These are phyloP conservation scores for Eudasyphora cyanicolor DNA, from an alignment of 2,888 invertebrate species.

Conservation along the genomic window DNA sequence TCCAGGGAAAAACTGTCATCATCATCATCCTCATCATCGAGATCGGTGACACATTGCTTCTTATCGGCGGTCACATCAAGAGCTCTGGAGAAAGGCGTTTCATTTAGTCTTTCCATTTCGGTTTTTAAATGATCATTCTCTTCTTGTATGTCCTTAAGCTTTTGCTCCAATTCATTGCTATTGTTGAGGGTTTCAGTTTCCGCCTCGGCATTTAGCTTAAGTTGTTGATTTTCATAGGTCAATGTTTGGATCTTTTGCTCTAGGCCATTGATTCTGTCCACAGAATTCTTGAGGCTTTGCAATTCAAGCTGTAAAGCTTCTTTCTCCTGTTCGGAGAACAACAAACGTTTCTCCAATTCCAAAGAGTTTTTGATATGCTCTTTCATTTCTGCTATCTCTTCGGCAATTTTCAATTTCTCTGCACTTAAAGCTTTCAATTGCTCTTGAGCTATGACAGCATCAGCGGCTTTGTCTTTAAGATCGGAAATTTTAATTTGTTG, in stretches of 20 bases:
- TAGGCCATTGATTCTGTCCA: slow-evolving; percentile 61
- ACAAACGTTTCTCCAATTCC: slow-evolving; percentile 72
- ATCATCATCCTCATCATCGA: slow-evolving; percentile 72
- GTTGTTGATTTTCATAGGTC: slow-evolving; percentile 73
- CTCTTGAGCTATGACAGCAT: slow-evolving; percentile 65
- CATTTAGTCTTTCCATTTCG: slow-evolving; percentile 71
- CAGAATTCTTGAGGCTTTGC: slow-evolving; percentile 57
- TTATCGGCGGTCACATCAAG: slow-evolving; percentile 72
- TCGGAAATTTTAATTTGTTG: slow-evolving; percentile 61
- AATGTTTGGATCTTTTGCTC: slow-evolving; percentile 73
- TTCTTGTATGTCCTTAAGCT: slow-evolving; percentile 69
- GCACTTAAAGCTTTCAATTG: slow-evolving; percentile 65
- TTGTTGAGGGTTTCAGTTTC: slow-evolving; percentile 72
- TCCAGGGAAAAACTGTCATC: slow-evolving; percentile 68
- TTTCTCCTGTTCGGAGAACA: slow-evolving; percentile 73
- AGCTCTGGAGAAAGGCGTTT: slow-evolving; percentile 72
- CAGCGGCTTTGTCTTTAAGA: slow-evolving; percentile 65
- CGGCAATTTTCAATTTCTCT: slow-evolving; percentile 63
- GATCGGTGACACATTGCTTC: slow-evolving; percentile 76
- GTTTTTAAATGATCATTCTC: slow-evolving; percentile 72
- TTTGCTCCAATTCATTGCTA: slow-evolving; percentile 72
- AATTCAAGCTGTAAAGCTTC: slow-evolving; percentile 74
- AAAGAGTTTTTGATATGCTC: slow-evolving; percentile 43
- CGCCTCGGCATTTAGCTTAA: slow-evolving; percentile 74
- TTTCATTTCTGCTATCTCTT: slow-evolving; percentile 59